Conservation (phyloP, 2,113 vertebrate genomes). For the Xenus cinereus region DNA sequence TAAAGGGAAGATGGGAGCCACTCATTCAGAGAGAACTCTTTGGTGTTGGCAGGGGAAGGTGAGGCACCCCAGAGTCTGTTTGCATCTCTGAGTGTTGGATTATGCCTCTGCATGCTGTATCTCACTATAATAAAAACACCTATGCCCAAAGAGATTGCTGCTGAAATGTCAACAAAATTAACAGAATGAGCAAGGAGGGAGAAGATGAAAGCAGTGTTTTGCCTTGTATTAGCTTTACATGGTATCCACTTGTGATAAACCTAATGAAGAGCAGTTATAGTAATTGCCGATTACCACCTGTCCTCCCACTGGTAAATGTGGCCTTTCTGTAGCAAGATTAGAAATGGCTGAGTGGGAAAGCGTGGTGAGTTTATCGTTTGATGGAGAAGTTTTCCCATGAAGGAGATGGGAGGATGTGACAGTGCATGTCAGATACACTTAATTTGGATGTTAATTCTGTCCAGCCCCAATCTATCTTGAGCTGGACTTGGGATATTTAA, state of each 20-base stretch:
- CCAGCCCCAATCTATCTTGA: not conserved
- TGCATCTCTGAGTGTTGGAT: not conserved
- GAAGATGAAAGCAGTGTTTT: not conserved
- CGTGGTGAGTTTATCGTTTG: not conserved
- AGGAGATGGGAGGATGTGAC: not conserved
- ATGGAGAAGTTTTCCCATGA: not conserved
- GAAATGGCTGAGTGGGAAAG: not conserved
- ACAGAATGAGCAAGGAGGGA: not conserved
- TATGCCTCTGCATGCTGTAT: not conserved
- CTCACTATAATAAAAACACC: not conserved
- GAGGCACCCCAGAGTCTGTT: fast-evolving
- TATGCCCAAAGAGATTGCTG: not conserved
- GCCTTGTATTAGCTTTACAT: not conserved
- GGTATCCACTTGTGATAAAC: not conserved
- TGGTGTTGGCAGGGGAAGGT: fast-evolving
- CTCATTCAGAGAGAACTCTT: not conserved
- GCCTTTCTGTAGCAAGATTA: not conserved
- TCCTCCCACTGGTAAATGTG: not conserved
- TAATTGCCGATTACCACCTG: not conserved
- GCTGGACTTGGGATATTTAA: not conserved
- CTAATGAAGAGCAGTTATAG: not conserved
- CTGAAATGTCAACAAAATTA: constrained; percentile 1
- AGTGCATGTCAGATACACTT: not conserved
- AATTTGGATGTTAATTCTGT: not conserved
- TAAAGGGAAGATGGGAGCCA: not conserved